Percentiles rank a stretch among this genome's conserved stretches.
Evolutionary conservation across 2,888 invertebrate species (phyloP).

Genomic region (Melinaea marsaeus): DNA sequence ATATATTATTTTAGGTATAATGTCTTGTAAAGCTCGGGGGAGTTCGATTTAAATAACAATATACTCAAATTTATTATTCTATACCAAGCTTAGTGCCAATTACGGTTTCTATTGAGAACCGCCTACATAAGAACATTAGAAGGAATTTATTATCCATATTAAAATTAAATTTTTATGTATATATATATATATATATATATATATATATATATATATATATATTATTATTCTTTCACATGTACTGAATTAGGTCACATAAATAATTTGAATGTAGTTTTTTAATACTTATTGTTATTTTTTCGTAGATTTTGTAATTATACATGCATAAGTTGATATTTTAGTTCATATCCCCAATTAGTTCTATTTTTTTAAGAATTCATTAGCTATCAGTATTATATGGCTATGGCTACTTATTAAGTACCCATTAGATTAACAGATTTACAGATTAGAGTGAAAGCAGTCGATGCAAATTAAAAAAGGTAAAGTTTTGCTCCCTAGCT

Average conservation of each 20-base stretch:
- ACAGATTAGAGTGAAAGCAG: no score
- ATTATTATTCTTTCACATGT: background rate
- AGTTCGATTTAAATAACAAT: slow-evolving; percentile 34
- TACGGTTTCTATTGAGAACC: slow-evolving; percentile 20
- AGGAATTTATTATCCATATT: slow-evolving; percentile 6
- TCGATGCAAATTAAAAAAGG: no score
- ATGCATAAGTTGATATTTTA: no score
- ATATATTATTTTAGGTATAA: background rate
- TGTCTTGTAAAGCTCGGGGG: slow-evolving; percentile 19
- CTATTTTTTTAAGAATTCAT: no score
- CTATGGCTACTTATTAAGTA: no score
- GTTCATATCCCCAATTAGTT: no score
- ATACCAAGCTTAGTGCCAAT: slow-evolving; percentile 31
- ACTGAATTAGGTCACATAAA: background rate
- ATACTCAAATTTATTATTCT: slow-evolving; percentile 31
- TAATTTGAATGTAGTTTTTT: background rate
- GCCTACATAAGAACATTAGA: slow-evolving; percentile 1
- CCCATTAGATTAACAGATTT: no score
- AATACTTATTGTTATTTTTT: no score
- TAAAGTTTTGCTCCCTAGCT: no score
- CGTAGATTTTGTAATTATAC: no score
- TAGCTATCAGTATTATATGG: no score
- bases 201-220: no score
- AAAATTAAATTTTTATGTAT: background rate
- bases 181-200: background rate